These are phyloP conservation scores for Neoitamus cyanurus DNA, from an alignment of 2,888 invertebrate species.

Conservation along the genomic window DNA sequence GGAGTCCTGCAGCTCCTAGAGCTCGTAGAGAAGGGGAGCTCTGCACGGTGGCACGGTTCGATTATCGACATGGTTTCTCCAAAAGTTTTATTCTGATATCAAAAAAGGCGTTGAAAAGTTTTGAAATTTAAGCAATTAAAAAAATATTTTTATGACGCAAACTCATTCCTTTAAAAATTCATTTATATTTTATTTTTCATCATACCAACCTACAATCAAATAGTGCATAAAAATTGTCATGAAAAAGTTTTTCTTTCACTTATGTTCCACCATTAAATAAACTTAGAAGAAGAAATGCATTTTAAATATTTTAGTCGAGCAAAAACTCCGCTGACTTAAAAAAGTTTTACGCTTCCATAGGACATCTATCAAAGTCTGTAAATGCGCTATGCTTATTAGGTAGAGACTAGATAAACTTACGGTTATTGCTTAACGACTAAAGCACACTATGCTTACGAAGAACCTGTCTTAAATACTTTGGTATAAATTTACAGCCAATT, in stretches of 20 bases:
- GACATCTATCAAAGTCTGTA: background rate
- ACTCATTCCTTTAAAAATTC: background rate
- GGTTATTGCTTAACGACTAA: background rate
- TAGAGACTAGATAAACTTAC: background rate
- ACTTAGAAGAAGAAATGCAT: background rate
- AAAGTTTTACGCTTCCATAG: background rate
- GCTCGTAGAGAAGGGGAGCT: too few species aligned
- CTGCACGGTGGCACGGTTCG: too few species aligned
- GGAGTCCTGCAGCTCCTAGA: too few species aligned
- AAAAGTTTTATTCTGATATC: too few species aligned
- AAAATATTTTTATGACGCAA: background rate
- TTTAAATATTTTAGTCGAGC: background rate
- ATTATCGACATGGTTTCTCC: too few species aligned
- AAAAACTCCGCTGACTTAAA: background rate
- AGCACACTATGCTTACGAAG: background rate
- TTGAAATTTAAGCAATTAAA: too few species aligned
- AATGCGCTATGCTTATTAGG: background rate
- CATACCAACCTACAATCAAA: background rate
- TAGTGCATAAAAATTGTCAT: background rate
- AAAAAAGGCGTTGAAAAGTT: too few species aligned
- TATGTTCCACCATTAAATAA: background rate
- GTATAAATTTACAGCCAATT: slow-evolving; percentile 1
- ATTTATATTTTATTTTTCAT: background rate
- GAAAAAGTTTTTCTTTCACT: background rate
- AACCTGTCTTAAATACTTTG: background rate